These are phyloP conservation scores for Anarrhichthys ocellatus DNA, from an alignment of 2,113 vertebrate genomes.

Conservation along the genomic window DNA sequence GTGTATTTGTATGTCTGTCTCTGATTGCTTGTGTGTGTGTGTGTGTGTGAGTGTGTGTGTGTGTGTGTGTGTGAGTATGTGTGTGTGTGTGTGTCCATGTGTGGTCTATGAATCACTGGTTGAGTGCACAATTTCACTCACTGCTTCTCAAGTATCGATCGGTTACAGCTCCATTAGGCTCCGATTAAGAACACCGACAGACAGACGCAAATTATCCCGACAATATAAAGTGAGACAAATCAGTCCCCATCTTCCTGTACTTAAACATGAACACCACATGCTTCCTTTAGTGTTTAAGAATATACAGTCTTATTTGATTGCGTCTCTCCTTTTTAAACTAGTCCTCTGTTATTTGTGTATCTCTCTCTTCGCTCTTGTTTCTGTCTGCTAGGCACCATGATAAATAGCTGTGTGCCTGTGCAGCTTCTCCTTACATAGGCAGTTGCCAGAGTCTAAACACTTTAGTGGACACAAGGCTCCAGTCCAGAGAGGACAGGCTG, in stretches of 20 bases:
- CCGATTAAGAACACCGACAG: conserved; percentile 35
- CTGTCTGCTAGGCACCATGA: conserved; percentile 24
- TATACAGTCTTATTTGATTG: background rate
- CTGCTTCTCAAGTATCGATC: conserved; percentile 14
- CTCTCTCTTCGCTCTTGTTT: background rate
- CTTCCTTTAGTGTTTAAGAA: background rate
- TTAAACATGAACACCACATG: background rate
- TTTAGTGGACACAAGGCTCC: conserved; percentile 18
- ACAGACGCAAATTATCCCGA: background rate
- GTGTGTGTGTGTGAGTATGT: background rate
- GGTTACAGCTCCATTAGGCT: conserved; percentile 54
- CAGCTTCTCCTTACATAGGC: conserved; percentile 67
- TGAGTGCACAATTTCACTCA: conserved; percentile 39
- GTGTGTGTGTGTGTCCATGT: background rate
- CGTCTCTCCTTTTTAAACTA: background rate
- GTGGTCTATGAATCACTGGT: conserved; percentile 18
- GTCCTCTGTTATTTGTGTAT: background rate
- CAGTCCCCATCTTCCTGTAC: background rate
- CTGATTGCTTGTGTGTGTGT: conserved; percentile 15
- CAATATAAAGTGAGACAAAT: background rate
- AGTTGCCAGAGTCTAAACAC: conserved; percentile 52
- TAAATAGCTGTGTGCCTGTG: conserved; percentile 40
- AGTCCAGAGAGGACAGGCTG: conserved; percentile 13
- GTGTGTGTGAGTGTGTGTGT: conserved; percentile 2
- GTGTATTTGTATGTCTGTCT: conserved; percentile 30